A percentile compares a stretch with the other conserved stretches of the same genome.
Conservation (phyloP, 2,888 invertebrate species). For the Epinotia nisella region DNA sequence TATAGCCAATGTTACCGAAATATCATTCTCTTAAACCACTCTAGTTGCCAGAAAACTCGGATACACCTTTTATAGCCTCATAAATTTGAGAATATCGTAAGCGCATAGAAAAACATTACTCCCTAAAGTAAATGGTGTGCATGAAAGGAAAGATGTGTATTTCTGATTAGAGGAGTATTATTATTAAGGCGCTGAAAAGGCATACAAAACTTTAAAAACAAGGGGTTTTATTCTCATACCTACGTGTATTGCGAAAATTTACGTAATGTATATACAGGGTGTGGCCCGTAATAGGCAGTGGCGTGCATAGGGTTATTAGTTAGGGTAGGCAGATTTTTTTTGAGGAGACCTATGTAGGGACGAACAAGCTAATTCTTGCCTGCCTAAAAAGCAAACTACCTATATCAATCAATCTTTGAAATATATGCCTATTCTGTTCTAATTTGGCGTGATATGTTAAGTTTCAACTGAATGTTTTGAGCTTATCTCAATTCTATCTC, state of each 20-base stretch:
- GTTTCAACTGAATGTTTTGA: too few species aligned
- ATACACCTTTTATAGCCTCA: constrained; percentile 45
- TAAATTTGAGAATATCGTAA: constrained; percentile 59
- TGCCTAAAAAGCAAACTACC: too few species aligned
- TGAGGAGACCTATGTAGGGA: too few species aligned
- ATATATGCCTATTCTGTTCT: too few species aligned
- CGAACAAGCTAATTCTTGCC: too few species aligned
- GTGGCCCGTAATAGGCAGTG: too few species aligned
- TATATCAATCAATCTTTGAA: too few species aligned
- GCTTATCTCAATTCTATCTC: too few species aligned
- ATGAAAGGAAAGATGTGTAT: constrained; percentile 48
- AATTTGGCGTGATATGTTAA: too few species aligned
- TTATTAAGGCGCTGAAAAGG: constrained; percentile 33
- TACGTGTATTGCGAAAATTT: background rate
- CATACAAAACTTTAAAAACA: constrained; percentile 20
- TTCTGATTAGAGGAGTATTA: constrained; percentile 43
- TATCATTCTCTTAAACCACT: constrained; percentile 34
- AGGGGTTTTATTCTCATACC: background rate
- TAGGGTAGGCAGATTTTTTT: too few species aligned
- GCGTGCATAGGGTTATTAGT: too few species aligned
- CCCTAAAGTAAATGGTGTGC: constrained; percentile 55
- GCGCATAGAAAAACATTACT: constrained; percentile 55
- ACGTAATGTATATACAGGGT: background rate
- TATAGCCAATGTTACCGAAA: constrained; percentile 27
- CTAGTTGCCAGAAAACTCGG: constrained; percentile 36